A percentile compares a stretch with the other conserved stretches of the same genome.
Conservation (phyloP, 2,888 invertebrate genomes). For the Diaphora mendica region DNA sequence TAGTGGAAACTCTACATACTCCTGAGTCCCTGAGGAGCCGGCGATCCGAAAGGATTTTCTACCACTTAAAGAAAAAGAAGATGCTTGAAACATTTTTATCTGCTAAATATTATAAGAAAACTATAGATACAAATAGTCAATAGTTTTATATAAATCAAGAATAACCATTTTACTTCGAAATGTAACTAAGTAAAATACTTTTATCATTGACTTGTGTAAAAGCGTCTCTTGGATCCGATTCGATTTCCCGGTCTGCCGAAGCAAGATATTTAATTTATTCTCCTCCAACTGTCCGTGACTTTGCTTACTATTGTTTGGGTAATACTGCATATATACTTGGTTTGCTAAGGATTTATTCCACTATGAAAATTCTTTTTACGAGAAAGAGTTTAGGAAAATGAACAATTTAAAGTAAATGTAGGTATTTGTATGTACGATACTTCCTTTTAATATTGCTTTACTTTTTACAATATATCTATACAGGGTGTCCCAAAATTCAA, state of each 20-base stretch:
- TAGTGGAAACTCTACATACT: too few relatives aligned
- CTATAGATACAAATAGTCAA: neutral
- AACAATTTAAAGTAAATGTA: neutral
- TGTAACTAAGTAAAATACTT: conserved; percentile 20
- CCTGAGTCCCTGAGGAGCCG: too few relatives aligned
- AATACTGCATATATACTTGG: conserved; percentile 31
- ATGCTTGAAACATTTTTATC: neutral
- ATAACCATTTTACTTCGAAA: conserved; percentile 12
- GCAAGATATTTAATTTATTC: conserved; percentile 55
- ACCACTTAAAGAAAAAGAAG: too few relatives aligned
- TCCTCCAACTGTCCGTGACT: conserved; percentile 43
- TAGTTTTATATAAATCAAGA: conserved; percentile 4
- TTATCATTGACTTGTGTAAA: conserved; percentile 47
- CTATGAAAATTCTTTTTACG: neutral
- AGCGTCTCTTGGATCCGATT: conserved; percentile 42
- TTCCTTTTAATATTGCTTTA: neutral
- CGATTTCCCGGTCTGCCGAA: conserved; percentile 57
- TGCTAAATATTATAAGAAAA: neutral
- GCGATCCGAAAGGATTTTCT: too few relatives aligned
- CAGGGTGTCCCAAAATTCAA: too few relatives aligned
- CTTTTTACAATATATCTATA: neutral
- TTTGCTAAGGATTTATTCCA: conserved; percentile 18
- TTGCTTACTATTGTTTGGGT: conserved; percentile 31
- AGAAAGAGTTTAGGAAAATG: neutral
- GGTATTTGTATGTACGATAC: neutral